Evolutionary conservation across 2,797 vertebrate genomes (phyloP), one percentile per base, ranked within the genome.

Genomic region (Rhinatrema bivittatum): DNA sequence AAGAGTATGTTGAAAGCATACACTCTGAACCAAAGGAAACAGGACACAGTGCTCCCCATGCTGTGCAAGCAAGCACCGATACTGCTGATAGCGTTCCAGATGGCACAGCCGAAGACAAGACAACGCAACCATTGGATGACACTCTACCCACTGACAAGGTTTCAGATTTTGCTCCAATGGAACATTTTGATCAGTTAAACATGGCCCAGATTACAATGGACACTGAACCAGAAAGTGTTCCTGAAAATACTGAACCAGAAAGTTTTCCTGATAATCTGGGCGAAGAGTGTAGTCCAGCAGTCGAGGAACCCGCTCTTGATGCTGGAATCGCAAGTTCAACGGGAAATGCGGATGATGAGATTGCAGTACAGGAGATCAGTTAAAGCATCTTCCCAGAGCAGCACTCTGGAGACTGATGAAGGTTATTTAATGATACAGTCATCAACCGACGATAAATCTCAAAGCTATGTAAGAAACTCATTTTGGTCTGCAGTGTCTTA

Each of bases 351-450:
- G 5, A 2, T 7, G n/a, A n/a, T n/a, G n/a, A n/a, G n/a, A n/a
- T n/a, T n/a, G 7, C 19, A n/a, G 13, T 20, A 15, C 46, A 39
- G 22, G 46, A 46, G 30, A 42, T 9, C 8, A 32, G 28, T 20
- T 41, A 49, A 30, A 61, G 19, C 5, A 25, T 18, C 7, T 32
- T 6, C 9, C 18, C 36, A 20, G 62, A 39, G 23, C 50, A 37
- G 30, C 45, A 36, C 5, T 34, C 32, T 1, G 62, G 68, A 48
- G 50, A 71, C 14, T 76, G 53, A 61, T 29, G 24, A 32, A 8
- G 1, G 2, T 28, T 17, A 7, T 18, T 15, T 14, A 15, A 13
- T 29, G 10, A 9, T 14, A 10, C 12, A 23, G 28, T n/a, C 3
- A 19, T 22, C 20, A 27, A 11, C 16, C 32, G 16, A 10, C 18